Base-by-base conservation (phyloP, 2,113 vertebrate species). In the Triplophysa siluroides region DNA sequence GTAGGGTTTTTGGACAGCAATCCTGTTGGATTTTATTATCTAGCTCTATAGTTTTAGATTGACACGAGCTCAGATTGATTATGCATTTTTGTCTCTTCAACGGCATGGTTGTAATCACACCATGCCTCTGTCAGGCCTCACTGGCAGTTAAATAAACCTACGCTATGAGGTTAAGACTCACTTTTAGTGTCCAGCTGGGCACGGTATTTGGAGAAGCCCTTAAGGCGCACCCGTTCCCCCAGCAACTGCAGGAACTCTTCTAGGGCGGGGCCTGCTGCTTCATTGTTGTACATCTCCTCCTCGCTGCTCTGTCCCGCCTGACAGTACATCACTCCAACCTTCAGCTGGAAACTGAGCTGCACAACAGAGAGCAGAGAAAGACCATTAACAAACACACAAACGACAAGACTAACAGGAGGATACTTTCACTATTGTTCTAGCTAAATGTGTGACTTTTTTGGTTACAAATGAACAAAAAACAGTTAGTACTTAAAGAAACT, bases 231-330 rank as follows among this genome's bases (percentile, higher is more conserved):
- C 18, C 95, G 89, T 83, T 99, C 98, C 84, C 98, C 98, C 83
- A 99, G 83, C 33, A 99, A 93, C 91, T 98, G 96, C 66, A 99
- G 95, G 89, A 99, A 99, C 77, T 99, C 98, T 84, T 98, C 97
- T 74, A 99, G 94, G 12, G 96, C 97, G 0, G 95, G 95, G 47
- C 97, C 95, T 0, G 98, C 95, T 2, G 95, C 91, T 78, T 99
- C 98, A 16, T 99, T 99, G 85, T 99, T 99, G 88, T 99, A 99
- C 96, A 99, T 99, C 88, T 99, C 98, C 78, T 99, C 97, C 88
- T 99, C 97, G 0, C 95, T 96, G 92, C 97, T 98, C 89, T 99
- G 97, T 68, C 95, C 97, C 0, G 95, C 93, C 92, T 94, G 95
- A 90, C 98, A 99, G 92, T 99, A 99, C 97, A 99, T 98, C 90